These are phyloP conservation scores for Archaeoteleia sp. DNA, from an alignment of 2,888 invertebrate species.

Conservation along the genomic window DNA sequence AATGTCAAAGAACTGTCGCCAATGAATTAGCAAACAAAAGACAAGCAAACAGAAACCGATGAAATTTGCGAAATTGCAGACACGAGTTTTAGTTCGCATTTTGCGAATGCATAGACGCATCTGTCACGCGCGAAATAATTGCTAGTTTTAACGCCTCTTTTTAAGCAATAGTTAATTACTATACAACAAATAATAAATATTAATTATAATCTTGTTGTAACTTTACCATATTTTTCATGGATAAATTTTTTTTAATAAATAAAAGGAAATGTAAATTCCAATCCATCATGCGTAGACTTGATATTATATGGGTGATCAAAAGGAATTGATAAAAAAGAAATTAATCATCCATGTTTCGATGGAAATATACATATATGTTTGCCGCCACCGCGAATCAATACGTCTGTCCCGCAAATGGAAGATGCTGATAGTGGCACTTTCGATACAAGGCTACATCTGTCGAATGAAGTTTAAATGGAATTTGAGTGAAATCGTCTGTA, in stretches of 20 bases:
- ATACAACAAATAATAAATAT: no score
- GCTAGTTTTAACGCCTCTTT: no score
- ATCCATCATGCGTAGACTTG: no score
- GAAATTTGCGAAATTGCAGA: background rate
- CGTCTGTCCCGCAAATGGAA: constrained; percentile 46
- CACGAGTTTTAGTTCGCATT: background rate
- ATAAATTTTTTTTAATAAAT: no score
- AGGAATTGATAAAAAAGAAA: constrained; percentile 15
- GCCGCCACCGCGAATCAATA: constrained; percentile 44
- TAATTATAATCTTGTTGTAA: no score
- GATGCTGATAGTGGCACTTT: constrained; percentile 49
- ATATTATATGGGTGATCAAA: background rate
- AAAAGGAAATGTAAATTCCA: no score
- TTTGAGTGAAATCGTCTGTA: constrained; percentile 46
- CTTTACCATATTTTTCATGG: no score
- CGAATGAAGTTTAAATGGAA: constrained; percentile 47
- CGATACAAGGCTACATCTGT: constrained; percentile 44
- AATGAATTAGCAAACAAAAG: constrained; percentile 18
- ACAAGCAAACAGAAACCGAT: constrained; percentile 3
- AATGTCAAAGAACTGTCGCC: constrained; percentile 29
- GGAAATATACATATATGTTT: constrained; percentile 27
- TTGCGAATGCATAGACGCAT: background rate
- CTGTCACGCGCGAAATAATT: no score
- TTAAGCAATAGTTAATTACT: no score
- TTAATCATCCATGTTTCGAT: constrained; percentile 31